phyloP scores from a whole-genome alignment of 2,797 vertebrate species.

The Coregonus suidteri region DNA sequence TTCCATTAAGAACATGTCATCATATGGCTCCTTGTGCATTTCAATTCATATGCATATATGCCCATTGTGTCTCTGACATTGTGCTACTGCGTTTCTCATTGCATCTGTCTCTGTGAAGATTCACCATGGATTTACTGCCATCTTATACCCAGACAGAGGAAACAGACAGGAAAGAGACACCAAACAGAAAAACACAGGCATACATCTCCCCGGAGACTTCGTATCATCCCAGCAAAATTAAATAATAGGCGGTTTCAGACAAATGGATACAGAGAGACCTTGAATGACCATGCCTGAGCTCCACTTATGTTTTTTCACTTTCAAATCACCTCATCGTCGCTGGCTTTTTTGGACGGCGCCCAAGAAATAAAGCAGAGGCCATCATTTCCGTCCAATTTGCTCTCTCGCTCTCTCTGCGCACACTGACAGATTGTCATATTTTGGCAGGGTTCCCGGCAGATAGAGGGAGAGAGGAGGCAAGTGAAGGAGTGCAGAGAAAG shows the following conservation, averaged over 20 bases:
- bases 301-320: constrained; percentile 51
- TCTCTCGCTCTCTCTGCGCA: constrained; percentile 62
- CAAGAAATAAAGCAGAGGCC: constrained; percentile 65
- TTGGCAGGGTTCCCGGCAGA: constrained; percentile 72
- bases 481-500: constrained; percentile 72
- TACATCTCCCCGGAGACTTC: constrained; percentile 36
- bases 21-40: neutral
- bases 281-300: constrained; percentile 63
- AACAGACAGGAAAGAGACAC: constrained; percentile 34
- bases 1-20: neutral
- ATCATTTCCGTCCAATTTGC: constrained; percentile 75
- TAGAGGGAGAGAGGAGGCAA: constrained; percentile 51
- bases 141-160: constrained; percentile 13
- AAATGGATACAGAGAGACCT: constrained; percentile 61
- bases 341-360: constrained; percentile 65
- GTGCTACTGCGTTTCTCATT: constrained; percentile 39
- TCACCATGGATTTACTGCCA: constrained; percentile 14
- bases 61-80: constrained; percentile 34
- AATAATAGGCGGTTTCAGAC: constrained; percentile 62
- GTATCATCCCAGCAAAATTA: neutral
- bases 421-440: constrained; percentile 78
- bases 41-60: constrained; percentile 30
- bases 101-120: constrained; percentile 7
- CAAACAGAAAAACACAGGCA: constrained; percentile 39
- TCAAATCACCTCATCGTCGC: constrained; percentile 68